phyloP scores from a whole-genome alignment of 2,888 invertebrate genomes.

The Volucella bombylans region DNA sequence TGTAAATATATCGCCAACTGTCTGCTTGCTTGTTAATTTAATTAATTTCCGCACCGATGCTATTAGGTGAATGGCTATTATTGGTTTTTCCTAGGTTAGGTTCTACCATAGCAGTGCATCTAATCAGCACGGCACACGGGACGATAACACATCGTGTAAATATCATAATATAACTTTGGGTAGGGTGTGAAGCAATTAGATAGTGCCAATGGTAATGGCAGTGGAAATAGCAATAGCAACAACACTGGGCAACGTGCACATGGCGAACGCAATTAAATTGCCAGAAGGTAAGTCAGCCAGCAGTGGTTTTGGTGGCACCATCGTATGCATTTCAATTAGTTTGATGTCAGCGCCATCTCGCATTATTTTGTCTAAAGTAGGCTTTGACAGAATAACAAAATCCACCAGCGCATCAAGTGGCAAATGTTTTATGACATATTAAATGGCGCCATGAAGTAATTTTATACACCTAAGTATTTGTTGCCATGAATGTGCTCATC shows the following conservation, averaged over 20 bases:
- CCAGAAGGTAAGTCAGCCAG: too few species aligned
- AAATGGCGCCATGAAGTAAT: slow-evolving; percentile 3
- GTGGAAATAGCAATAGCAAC: too few species aligned
- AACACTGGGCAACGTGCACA: too few species aligned
- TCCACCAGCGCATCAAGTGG: not conserved
- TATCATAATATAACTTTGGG: slow-evolving; percentile 7
- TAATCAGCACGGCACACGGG: not conserved
- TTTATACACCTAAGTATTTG: not conserved
- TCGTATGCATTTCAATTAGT: slow-evolving; percentile 12
- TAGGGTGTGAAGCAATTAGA: slow-evolving; percentile 6
- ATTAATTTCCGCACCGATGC: slow-evolving; percentile 16
- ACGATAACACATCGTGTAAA: not conserved
- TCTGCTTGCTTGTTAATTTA: slow-evolving; percentile 13
- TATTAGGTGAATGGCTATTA: not conserved
- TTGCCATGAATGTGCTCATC: not conserved
- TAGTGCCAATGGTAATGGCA: too few species aligned
- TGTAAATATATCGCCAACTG: not conserved
- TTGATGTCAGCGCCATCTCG: not conserved
- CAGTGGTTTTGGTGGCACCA: not conserved
- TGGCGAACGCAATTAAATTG: too few species aligned
- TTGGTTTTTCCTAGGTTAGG: not conserved
- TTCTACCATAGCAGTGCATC: too few species aligned
- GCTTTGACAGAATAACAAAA: not conserved
- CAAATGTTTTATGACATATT: slow-evolving; percentile 7
- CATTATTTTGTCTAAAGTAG: not conserved